Conservation (phyloP, 2,888 invertebrate genomes). For the Thelaira solivaga region DNA sequence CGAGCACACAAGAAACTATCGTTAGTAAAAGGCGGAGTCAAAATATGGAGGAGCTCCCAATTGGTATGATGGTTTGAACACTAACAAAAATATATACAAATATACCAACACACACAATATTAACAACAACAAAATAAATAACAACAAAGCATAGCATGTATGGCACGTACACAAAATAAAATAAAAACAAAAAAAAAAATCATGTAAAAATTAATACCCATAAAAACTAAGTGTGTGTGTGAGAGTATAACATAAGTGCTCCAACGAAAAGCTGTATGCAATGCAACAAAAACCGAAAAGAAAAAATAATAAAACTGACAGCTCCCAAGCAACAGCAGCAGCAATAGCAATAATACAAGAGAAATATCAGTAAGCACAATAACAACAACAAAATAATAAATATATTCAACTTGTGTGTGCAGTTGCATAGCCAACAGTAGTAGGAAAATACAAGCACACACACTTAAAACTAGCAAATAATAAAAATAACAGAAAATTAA, state of each 20-base stretch:
- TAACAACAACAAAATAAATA: constrained; percentile 37
- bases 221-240: constrained; percentile 21
- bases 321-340: constrained; percentile 25
- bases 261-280: constrained; percentile 49
- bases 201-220: constrained; percentile 31
- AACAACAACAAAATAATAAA: constrained; percentile 41
- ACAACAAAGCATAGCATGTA: constrained; percentile 21
- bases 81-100: constrained; percentile 55
- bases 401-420: constrained; percentile 72
- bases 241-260: constrained; percentile 40
- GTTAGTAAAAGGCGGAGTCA: constrained; percentile 74
- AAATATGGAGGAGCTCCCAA: constrained; percentile 69
- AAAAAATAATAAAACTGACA: constrained; percentile 26
- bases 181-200: constrained; percentile 56
- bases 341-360: constrained; percentile 16
- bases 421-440: constrained; percentile 56
- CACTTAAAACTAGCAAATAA: constrained; percentile 9
- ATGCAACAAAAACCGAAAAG: background rate
- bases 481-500: constrained; percentile 22
- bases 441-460: constrained; percentile 25
- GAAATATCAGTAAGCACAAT: constrained; percentile 21
- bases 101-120: constrained; percentile 41
- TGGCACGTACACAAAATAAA: constrained; percentile 1
- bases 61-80: constrained; percentile 61
- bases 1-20: constrained; percentile 23